Conservation (phyloP, 2,113 vertebrate genomes). For the Athene noctua region DNA sequence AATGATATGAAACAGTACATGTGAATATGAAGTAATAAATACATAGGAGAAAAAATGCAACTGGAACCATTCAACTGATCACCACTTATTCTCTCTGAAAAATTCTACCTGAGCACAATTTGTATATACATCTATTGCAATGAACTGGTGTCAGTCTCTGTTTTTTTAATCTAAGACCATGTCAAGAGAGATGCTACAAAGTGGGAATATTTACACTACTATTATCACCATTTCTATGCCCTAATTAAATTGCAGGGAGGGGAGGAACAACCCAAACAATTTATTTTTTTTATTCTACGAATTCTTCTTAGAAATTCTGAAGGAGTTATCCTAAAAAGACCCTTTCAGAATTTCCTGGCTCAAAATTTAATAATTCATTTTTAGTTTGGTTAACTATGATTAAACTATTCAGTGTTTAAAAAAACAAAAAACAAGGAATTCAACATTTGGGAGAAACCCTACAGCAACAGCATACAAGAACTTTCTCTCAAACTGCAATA, state of each 20-base stretch:
- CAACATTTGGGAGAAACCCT: neutral
- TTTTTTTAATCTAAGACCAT: neutral
- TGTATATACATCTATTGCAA: neutral
- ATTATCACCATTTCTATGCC: neutral
- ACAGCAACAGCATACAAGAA: neutral
- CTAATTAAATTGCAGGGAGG: neutral
- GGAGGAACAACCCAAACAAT: too few species aligned
- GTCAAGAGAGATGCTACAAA: neutral
- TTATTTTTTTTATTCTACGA: neutral
- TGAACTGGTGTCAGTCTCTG: neutral
- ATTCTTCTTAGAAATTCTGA: neutral
- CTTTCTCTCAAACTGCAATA: neutral
- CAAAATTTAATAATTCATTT: neutral
- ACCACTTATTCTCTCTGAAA: neutral
- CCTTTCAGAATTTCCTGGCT: neutral
- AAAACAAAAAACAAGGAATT: neutral
- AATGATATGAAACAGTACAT: neutral
- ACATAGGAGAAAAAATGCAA: neutral
- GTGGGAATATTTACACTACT: neutral
- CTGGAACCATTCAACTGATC: neutral
- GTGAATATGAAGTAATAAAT: neutral
- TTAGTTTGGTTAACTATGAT: neutral
- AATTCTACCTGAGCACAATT: neutral
- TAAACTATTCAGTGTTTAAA: neutral
- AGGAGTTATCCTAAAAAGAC: neutral